A percentile compares a stretch with the other conserved stretches of the same genome.
Conservation (phyloP, 2,113 vertebrate species). For the Guaruba guarouba region DNA sequence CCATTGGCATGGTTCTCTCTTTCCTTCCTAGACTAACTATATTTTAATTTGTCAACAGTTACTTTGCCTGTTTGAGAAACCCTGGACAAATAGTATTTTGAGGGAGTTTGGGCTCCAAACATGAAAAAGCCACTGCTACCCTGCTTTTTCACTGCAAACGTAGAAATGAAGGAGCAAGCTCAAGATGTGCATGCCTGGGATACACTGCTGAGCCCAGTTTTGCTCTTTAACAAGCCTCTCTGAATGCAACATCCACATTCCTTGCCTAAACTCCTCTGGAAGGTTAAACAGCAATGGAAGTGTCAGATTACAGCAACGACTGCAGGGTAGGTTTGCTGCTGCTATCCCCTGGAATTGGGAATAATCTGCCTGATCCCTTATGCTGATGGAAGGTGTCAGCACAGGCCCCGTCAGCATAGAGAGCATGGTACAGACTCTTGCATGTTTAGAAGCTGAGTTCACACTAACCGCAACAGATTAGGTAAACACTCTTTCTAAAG, state of each 20-base stretch:
- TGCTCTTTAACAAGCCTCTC: background rate
- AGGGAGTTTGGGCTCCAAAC: background rate
- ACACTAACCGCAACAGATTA: background rate
- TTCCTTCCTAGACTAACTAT: accelerated
- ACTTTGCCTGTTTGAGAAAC: background rate
- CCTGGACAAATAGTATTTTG: accelerated
- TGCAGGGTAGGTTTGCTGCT: background rate
- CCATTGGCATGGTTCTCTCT: background rate
- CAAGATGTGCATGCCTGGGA: accelerated
- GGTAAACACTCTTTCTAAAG: background rate
- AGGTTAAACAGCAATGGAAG: background rate
- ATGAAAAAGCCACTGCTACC: accelerated
- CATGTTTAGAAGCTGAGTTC: background rate
- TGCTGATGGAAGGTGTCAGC: background rate
- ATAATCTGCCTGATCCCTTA: background rate
- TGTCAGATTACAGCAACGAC: accelerated
- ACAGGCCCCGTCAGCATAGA: background rate
- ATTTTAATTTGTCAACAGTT: background rate
- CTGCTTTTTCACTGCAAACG: accelerated
- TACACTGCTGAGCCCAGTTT: background rate
- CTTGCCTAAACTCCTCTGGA: background rate
- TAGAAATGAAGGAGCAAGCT: background rate
- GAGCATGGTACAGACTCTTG: accelerated
- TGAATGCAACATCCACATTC: background rate
- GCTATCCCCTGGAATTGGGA: background rate